Evolutionary conservation across 2,113 vertebrate species (phyloP), one percentile per base, ranked within the genome.

Genomic region (Probosciger aterrimus): DNA sequence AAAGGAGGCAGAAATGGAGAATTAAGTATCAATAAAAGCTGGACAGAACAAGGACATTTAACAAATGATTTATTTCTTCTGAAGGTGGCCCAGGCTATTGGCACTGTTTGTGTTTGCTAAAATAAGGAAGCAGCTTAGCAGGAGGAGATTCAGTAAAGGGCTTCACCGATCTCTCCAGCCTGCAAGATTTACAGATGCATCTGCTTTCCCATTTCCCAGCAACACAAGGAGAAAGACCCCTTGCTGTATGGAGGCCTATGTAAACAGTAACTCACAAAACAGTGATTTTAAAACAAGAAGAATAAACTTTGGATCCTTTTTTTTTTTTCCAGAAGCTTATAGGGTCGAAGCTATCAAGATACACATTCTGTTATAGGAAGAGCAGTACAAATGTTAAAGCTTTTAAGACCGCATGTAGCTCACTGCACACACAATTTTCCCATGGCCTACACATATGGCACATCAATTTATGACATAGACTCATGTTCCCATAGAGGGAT

Each of bases 311-410:
- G 93, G 43, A 46, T 75, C 2, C 41, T 63, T 82, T 64, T 86
- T 93, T 88, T 60, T 52, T 59, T 35, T 35, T 24, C 33, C 82
- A 96, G 65, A 93, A 94, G 82, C 81, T 92, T 67, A 84, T 50
- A 92, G 55, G 78, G 59, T 92, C 73, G 95, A 68, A 94, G 87
- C 82, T 89, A 91, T 73, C 55, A 81, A 96, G 95, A 96, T 76
- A 95, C 25, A 96, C 65, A 96, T 94, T 91, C 79, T 89, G 49
- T 77, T 77, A 86, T 17, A 90, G 59, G 81, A 94, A 92, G 39
- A 97, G 90, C 71, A 87, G 68, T 94, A 96, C 88, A 92, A 81
- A 96, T 91, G 65, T 95, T 96, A 94, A 97, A 97, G 96, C 95
- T 96, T 95, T 95, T 90, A 65, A 96, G 79, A 77, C 49, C 7